Evolutionary conservation across 1,140 invertebrate species (phyloP).

Genomic region (Zaprionus vittiger): DNA sequence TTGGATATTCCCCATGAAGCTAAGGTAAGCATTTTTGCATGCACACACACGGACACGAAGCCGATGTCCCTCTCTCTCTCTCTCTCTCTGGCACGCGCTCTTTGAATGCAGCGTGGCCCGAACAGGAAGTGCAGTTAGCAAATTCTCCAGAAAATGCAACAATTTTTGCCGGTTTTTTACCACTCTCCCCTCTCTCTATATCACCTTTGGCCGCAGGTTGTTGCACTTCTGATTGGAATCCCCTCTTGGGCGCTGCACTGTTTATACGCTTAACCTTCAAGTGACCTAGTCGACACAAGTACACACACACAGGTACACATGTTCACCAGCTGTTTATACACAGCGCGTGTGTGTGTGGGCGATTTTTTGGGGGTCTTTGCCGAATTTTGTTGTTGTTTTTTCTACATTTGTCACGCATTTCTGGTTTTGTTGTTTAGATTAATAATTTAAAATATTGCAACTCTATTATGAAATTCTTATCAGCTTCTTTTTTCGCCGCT

Average conservation of each 20-base stretch:
- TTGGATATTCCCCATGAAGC: constrained; percentile 80
- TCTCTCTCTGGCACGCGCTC: not conserved
- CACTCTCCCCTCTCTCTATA: not conserved
- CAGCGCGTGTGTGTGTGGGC: constrained; percentile 30
- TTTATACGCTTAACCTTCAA: constrained; percentile 74
- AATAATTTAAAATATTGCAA: not conserved
- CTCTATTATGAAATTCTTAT: constrained; percentile 15
- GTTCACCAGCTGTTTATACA: not conserved
- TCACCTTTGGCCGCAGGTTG: constrained; percentile 24
- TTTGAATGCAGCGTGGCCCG: constrained; percentile 27
- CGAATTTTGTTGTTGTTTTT: constrained; percentile 30
- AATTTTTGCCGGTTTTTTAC: constrained; percentile 45
- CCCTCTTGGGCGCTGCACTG: constrained; percentile 35
- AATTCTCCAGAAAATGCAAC: constrained; percentile 62
- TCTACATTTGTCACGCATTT: constrained; percentile 1
- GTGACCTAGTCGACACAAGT: constrained; percentile 62
- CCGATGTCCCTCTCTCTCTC: constrained; percentile 18
- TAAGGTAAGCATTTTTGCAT: constrained; percentile 60
- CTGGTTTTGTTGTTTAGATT: not conserved
- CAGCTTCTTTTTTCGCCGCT: not conserved
- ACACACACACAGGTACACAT: constrained; percentile 29
- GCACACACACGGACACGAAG: not conserved
- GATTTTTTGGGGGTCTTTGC: constrained; percentile 27
- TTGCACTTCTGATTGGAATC: constrained; percentile 59
- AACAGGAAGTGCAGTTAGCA: constrained; percentile 25